Base-by-base conservation (phyloP, 2,113 vertebrate genomes). In the Acrocephalus arundinaceus region DNA sequence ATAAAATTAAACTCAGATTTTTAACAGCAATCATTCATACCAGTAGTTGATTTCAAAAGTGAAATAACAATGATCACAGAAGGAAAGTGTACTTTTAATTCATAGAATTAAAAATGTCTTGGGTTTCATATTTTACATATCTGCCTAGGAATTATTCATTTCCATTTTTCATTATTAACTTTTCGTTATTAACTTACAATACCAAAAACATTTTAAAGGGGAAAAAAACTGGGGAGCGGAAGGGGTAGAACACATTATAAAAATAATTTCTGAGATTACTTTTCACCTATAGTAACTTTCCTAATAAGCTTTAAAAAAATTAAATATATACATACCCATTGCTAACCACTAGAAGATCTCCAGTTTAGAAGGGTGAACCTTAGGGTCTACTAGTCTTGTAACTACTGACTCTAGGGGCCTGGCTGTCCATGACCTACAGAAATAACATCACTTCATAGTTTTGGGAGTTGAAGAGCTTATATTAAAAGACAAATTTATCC, bases 1-100 rank as follows among this genome's bases (percentile, higher is more conserved):
- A 74, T 71, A 83, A 96, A 94, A 95, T 77, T 61, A 66, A 83
- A 58, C 15, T 92, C 75, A 66, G 27, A 46, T 84, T 83, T 93
- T 30, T 84, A 80, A 94, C 6, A 78, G 74, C 27, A 87, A 17
- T 59, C 62, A 10, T 61, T 94, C 70, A 87, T 45, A 45, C 5
- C 19, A 66, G 12, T 4, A 74, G 65, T 1, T 78, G 70, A 85
- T 52, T 87, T 84, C 45, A 58, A 24, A 14, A 65, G 10, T 43
- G 30, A 89, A 67, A 82, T 39, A n/a, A 67, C 11, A 72, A 61
- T 43, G 49, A 62, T 82, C 67, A 46, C 54, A 54, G 82, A 87
- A 87, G 17, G 13, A 43, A 89, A 70, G 7, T 14, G 7, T 51
- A 58, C 2, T 5, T 51, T 57, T 41, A 73, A 13, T 25, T 85